These are phyloP conservation scores for Onthophagus taurus DNA, from an alignment of 1,140 invertebrate genomes.

Conservation along the genomic window DNA sequence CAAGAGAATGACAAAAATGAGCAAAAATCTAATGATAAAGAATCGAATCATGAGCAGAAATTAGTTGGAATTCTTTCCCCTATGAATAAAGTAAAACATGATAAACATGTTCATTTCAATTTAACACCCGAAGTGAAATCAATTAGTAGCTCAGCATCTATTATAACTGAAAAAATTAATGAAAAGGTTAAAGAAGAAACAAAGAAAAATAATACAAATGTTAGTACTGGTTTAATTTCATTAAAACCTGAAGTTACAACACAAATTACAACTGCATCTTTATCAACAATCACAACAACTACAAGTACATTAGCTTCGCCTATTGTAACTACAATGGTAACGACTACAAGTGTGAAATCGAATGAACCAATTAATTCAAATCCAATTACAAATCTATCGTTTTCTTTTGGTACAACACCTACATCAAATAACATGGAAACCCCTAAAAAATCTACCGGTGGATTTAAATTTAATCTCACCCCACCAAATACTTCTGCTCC, in stretches of 20 bases:
- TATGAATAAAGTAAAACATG: conserved; percentile 20
- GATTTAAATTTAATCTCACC: no score
- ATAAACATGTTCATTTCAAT: conserved; percentile 28
- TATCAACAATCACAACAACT: not conserved
- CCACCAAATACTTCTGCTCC: no score
- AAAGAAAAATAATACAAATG: not conserved
- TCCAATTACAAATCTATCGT: no score
- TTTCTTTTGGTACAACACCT: no score
- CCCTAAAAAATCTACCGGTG: no score
- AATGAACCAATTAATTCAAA: no score
- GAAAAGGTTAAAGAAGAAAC: not conserved
- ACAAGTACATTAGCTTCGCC: not conserved
- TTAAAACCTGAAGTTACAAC: not conserved
- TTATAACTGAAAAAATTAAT: no score
- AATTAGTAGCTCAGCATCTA: not conserved
- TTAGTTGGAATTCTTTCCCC: conserved; percentile 23
- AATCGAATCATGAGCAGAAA: conserved; percentile 6
- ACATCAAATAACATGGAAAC: no score
- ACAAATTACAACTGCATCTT: not conserved
- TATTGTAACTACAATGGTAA: not conserved
- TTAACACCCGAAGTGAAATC: conserved; percentile 10
- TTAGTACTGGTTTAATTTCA: no score
- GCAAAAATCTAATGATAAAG: no score
- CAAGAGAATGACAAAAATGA: conserved; percentile 7
- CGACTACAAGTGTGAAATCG: no score